Conservation (phyloP, 1,140 invertebrate genomes). For the Archivesica marissinica region DNA sequence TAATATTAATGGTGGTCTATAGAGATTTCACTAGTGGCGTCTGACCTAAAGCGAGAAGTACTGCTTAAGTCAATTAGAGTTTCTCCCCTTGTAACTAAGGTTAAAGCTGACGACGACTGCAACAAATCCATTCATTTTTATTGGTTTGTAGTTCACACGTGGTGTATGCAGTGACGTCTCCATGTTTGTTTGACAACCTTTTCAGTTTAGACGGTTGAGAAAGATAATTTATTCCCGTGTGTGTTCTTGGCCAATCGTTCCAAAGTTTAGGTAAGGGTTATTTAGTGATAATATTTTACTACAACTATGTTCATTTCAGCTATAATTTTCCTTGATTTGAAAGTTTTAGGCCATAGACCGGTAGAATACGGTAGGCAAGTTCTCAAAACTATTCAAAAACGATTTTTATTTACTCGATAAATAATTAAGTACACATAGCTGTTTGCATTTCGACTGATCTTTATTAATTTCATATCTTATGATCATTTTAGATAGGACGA, state of each 20-base stretch:
- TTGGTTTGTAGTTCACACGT: slow-evolving; percentile 54
- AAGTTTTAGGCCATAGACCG: no score
- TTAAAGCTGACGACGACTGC: slow-evolving; percentile 64
- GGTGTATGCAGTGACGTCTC: slow-evolving; percentile 60
- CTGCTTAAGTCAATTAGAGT: not conserved
- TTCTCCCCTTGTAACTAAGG: slow-evolving; percentile 67
- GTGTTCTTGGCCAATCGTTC: slow-evolving; percentile 22
- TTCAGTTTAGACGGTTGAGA: slow-evolving; percentile 35
- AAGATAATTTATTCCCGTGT: slow-evolving; percentile 31
- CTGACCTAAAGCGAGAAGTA: not conserved
- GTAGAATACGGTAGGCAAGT: no score
- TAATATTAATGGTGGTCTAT: not conserved
- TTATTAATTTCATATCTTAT: not conserved
- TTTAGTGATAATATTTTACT: slow-evolving; percentile 46
- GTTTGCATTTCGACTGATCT: slow-evolving; percentile 38
- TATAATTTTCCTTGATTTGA: no score
- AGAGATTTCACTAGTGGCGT: no score
- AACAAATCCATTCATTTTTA: slow-evolving; percentile 49
- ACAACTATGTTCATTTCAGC: slow-evolving; percentile 39
- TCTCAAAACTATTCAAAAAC: slow-evolving; percentile 6
- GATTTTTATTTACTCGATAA: not conserved
- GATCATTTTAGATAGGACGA: not conserved
- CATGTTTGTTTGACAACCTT: slow-evolving; percentile 73
- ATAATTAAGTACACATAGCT: not conserved
- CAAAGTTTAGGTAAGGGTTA: slow-evolving; percentile 53